Conservation (phyloP, 2,888 invertebrate genomes). For the Chydorus sphaericus region DNA sequence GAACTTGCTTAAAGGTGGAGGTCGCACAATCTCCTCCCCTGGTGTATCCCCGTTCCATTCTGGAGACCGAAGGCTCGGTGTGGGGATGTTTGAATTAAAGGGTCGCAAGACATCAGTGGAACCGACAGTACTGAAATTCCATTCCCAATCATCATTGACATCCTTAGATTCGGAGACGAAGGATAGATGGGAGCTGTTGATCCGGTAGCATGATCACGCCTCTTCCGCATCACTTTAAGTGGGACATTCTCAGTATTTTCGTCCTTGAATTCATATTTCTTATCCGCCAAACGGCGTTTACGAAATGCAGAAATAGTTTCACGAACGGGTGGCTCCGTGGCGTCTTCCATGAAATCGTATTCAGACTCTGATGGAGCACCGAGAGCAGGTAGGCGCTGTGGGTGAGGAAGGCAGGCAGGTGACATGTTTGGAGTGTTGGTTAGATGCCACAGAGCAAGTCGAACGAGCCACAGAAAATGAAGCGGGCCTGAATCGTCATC, state of each 20-base stretch:
- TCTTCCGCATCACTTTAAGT: slow-evolving; percentile 6
- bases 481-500: neutral
- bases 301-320: slow-evolving; percentile 75
- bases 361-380: slow-evolving; percentile 42
- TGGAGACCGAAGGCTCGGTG: neutral
- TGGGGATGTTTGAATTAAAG: slow-evolving; percentile 9
- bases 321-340: slow-evolving; percentile 52
- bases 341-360: slow-evolving; percentile 72
- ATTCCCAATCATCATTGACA: slow-evolving; percentile 12
- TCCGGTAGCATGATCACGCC: slow-evolving; percentile 2
- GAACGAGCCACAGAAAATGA: neutral
- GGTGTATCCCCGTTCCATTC: neutral
- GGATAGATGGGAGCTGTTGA: neutral
- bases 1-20: neutral
- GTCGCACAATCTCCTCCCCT: neutral
- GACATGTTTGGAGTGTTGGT: slow-evolving; percentile 2
- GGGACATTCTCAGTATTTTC: slow-evolving; percentile 51
- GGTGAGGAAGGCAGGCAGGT: neutral
- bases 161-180: neutral
- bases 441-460: neutral
- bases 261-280: slow-evolving; percentile 80
- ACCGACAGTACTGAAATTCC: slow-evolving; percentile 4
- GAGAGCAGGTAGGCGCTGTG: neutral
- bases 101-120: slow-evolving; percentile 4
- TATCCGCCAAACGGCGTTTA: slow-evolving; percentile 70